Evolutionary conservation across 2,113 vertebrate species (phyloP).

Genomic region (Bothrops jararaca): DNA sequence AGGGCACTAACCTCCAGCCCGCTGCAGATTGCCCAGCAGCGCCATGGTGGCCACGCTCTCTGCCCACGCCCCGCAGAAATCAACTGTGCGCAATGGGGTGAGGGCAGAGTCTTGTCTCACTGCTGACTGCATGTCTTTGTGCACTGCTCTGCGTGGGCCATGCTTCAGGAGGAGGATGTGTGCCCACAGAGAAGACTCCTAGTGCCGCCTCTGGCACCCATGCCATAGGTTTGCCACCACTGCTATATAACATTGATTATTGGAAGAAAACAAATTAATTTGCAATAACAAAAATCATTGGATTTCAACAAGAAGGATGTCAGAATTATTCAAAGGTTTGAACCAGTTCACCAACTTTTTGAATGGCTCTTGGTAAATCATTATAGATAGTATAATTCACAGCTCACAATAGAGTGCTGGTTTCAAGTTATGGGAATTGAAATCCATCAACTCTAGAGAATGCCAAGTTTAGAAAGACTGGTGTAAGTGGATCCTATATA

Average conservation of each 20-base stretch:
- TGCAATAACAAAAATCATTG: conserved; percentile 16
- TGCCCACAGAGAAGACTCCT: too few relatives aligned
- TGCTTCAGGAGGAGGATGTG: too few relatives aligned
- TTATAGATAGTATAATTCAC: not conserved
- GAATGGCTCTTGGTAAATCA: not conserved
- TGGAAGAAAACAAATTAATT: conserved; percentile 14
- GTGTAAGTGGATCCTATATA: not conserved
- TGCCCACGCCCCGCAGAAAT: too few relatives aligned
- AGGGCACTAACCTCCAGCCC: too few relatives aligned
- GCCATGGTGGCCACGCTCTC: too few relatives aligned
- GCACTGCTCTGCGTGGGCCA: too few relatives aligned
- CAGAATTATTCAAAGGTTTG: not conserved
- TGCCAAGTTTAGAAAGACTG: not conserved
- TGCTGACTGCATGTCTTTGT: too few relatives aligned
- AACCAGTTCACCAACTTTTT: not conserved
- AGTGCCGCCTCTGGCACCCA: too few relatives aligned
- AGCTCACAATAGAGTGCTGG: not conserved
- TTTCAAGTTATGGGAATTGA: not conserved
- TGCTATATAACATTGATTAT: not conserved
- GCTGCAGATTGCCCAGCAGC: too few relatives aligned
- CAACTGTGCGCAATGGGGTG: too few relatives aligned
- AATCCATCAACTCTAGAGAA: not conserved
- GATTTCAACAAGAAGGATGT: not conserved
- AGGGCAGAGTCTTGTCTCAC: too few relatives aligned
- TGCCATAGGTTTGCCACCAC: too few relatives aligned